Conservation (phyloP, 2,888 invertebrate genomes). For the Agrypnus murinus region DNA sequence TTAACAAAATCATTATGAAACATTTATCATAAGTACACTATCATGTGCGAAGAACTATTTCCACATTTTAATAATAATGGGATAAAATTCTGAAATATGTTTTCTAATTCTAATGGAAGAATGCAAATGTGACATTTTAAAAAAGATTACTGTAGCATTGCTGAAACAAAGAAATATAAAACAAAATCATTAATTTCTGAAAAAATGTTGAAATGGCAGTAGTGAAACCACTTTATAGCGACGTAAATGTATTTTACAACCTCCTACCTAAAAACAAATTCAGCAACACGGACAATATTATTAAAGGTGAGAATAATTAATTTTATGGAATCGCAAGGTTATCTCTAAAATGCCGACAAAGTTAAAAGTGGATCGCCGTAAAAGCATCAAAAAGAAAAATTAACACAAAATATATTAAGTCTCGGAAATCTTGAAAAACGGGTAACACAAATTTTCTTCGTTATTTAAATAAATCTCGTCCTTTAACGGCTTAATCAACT, state of each 20-base stretch:
- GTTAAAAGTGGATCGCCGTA: background rate
- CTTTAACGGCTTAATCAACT: too few relatives aligned
- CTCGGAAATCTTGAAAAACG: background rate
- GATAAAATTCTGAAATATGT: background rate
- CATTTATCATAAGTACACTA: background rate
- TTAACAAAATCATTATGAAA: too few relatives aligned
- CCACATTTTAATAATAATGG: background rate
- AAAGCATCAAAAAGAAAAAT: background rate
- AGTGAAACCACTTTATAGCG: background rate
- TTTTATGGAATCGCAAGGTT: background rate
- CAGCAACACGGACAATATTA: too few relatives aligned
- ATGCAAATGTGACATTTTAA: constrained; percentile 16
- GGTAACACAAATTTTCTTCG: background rate
- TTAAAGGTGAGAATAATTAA: too few relatives aligned
- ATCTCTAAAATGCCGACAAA: background rate
- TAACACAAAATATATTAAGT: background rate
- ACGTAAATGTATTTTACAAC: too few relatives aligned
- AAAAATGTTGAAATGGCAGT: constrained; percentile 12
- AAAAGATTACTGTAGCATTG: background rate
- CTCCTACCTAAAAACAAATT: too few relatives aligned
- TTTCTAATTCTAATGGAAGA: background rate
- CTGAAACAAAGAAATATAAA: background rate
- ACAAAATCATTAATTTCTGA: constrained; percentile 1
- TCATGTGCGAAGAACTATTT: background rate
- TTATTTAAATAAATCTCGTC: background rate